Percentiles rank a stretch among this genome's conserved stretches.
Conservation (phyloP, 1,140 invertebrate species). For the Marisa cornuarietis region DNA sequence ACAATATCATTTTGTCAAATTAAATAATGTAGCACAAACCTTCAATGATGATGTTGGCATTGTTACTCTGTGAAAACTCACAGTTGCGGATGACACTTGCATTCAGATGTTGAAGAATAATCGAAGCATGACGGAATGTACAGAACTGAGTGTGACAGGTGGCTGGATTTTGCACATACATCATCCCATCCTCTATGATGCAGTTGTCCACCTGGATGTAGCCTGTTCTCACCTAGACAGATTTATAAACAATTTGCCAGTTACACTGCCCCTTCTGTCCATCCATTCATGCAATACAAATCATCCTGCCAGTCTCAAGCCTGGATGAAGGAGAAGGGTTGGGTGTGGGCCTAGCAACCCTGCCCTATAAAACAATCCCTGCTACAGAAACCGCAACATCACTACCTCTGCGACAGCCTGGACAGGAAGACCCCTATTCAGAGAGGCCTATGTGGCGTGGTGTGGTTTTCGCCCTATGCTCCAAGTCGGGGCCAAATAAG, state of each 20-base stretch:
- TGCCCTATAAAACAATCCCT: too few relatives aligned
- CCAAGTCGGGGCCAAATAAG: too few relatives aligned
- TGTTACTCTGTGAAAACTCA: constrained; percentile 57
- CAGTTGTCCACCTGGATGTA: constrained; percentile 61
- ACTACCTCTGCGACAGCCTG: too few relatives aligned
- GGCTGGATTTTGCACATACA: constrained; percentile 53
- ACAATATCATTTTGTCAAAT: not conserved
- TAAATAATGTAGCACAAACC: constrained; percentile 25
- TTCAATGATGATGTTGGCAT: constrained; percentile 54
- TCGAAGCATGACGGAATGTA: constrained; percentile 54
- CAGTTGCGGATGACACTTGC: constrained; percentile 58
- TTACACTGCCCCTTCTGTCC: too few relatives aligned
- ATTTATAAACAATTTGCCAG: not conserved
- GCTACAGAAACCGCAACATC: too few relatives aligned
- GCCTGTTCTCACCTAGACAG: constrained; percentile 47
- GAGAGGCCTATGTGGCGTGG: too few relatives aligned
- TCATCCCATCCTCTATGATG: constrained; percentile 58
- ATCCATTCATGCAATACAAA: too few relatives aligned
- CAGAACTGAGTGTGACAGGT: constrained; percentile 53
- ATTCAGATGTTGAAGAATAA: constrained; percentile 55
- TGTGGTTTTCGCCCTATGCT: too few relatives aligned
- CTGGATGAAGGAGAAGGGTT: too few relatives aligned
- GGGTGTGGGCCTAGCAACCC: too few relatives aligned
- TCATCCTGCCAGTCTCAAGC: too few relatives aligned
- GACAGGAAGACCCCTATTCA: too few relatives aligned